Evolutionary conservation across 2,113 vertebrate genomes (phyloP), one percentile per base, ranked within the genome.

Genomic region (Pavo muticus): DNA sequence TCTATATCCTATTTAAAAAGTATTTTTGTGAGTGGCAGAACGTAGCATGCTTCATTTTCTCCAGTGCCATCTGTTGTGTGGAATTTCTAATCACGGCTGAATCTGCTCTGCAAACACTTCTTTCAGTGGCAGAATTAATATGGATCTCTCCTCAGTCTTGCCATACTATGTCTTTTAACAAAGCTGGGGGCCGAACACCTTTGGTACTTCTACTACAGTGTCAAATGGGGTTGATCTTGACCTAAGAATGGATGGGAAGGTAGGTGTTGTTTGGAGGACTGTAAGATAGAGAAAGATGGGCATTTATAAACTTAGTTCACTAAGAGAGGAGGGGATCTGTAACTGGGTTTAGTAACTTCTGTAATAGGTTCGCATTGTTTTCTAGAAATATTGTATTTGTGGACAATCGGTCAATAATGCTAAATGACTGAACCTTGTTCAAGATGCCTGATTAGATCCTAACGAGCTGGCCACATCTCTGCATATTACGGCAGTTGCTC

Each of bases 11-110:
- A 50, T 95, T 84, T 93, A 86, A 65, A 9, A 20, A 77, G 80
- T 82, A 11, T 91, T 90, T 56, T 85, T 97, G 57, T 72, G 73
- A 95, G 71, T 69, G 85, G 85, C 90, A 93, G 95, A 86, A 88
- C 1, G 8, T 61, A 18, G 70, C 83, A 86, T 0, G 88, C 83
- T 84, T 54, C 72, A 47, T 91, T 91, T 96, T 95, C 90, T 84
- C 83, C 88, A 9, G 50, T 86, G 83, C 94, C 95, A 94, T 96
- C 95, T 96, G 95, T 95, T 7, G 0, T 11, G 0, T 64, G 69
- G 82, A 94, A 84, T 84, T 64, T 91, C 88, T 93, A 91, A 91
- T 91, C 93, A 84, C 56, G 79, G 60, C 37, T 88, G 78, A 74
- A 85, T 94, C 82, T 95, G 79, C 86, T 88, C 85, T 1, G 11